Evolutionary conservation across 1,140 invertebrate species (phyloP), one percentile per base, ranked within the genome.

Genomic region (Hetaerina americana): DNA sequence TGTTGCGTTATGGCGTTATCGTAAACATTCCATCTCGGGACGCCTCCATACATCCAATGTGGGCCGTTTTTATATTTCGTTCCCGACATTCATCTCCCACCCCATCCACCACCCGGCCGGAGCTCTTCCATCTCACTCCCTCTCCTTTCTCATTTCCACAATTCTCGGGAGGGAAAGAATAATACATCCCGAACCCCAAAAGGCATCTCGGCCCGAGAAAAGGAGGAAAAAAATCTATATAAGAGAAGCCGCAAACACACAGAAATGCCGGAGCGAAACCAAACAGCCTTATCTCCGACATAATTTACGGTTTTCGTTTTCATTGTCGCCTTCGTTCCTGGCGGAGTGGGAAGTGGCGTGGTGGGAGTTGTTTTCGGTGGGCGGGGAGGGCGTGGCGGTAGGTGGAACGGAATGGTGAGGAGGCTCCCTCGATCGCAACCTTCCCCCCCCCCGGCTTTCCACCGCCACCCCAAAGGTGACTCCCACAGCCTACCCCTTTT

Each of bases 291-390:
- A 68, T 71, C 72, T 71, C 29, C 12, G 22, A 31, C 27, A 66
- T 73, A 73, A 73, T 73, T 73, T 73, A 73, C 72, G 40, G 66
- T 57, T 40, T 73, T 24, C 70, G 69, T 73, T 73, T 71, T 73
- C 72, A 71, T 73, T 71, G 31, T 73, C 27, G 22, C 22, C 25
- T 57, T n/a, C 70, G 27, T 27, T 24, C 70, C 12, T 8, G n/a
- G n/a, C n/a, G n/a, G n/a, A n/a, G n/a, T n/a, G n/a, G n/a, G n/a
- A n/a, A n/a, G n/a, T n/a, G n/a, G n/a, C n/a, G n/a, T n/a, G n/a
- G n/a, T n/a, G n/a, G n/a, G n/a, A n/a, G n/a, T n/a, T n/a, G n/a
- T n/a, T n/a, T n/a, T n/a, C n/a, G n/a, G n/a, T n/a, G n/a, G n/a
- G n/a, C n/a, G n/a, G n/a, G n/a, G n/a, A n/a, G n/a, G n/a, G n/a